Base-by-base conservation (phyloP, 2,888 invertebrate species). In the Empis livida region DNA sequence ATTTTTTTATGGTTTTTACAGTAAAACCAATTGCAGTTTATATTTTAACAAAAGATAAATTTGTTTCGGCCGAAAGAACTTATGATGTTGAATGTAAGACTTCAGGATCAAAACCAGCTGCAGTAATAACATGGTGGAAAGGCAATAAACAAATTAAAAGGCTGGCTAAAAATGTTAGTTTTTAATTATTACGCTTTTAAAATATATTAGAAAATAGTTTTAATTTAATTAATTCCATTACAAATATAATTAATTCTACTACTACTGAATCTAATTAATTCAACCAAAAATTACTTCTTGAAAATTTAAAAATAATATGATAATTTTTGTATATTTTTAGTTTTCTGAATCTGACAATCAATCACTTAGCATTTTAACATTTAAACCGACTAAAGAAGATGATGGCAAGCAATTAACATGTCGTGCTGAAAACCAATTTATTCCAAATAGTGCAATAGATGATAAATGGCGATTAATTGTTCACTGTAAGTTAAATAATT, bases 111-210 rank as follows among this genome's bases (percentile, higher is more conserved):
- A 76, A 87, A 53, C 91, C 92, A 9, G 83, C 86, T 53, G 89
- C 91, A 4, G 74, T 80, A 49, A 84, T 92, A 62, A 84, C 87
- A 43, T 92, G 92, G 92, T 91, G 88, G 88, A 88, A 87, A 66
- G 84, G 82, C 58, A 86, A 81, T 63, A 76, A 83, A 58, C 85
- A 83, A 67, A 77, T 89, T 54, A 85, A 84, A 70, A 78, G 81
- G 64, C 75, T 81, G 66, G 82, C 84, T 48, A 85, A 87, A 71
- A 86, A 82, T 67, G 89, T 89, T 71, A 84, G 86, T 79, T 5
- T 20, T 20, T 20, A n/a, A n/a, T n/a, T n/a, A n/a, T n/a, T n/a
- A n/a, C n/a, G n/a, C n/a, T n/a, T n/a, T n/a, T n/a, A n/a, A n/a
- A n/a, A n/a, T n/a, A n/a, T n/a, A n/a, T n/a, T n/a, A n/a, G n/a